Base-by-base conservation (phyloP, 2,888 invertebrate species). In the Conops quadrifasciatus region DNA sequence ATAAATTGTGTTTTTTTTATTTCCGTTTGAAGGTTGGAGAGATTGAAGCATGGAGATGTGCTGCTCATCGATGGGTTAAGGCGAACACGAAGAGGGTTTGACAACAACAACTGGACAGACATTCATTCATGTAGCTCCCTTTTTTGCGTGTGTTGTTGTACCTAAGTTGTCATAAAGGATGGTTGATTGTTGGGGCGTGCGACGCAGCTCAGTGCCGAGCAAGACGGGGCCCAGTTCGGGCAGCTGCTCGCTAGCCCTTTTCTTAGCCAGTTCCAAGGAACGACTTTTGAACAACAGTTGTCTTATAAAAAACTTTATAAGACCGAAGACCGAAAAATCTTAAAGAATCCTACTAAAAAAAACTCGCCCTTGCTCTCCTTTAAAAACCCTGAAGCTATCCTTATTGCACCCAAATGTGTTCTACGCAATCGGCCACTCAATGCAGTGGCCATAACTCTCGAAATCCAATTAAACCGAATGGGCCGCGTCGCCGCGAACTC, bases 361-460 rank as follows among this genome's bases (percentile, higher is more conserved):
- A n/a, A n/a, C n/a, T n/a, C n/a, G n/a, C n/a, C n/a, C n/a, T n/a
- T n/a, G n/a, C n/a, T n/a, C n/a, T n/a, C n/a, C n/a, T n/a, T 24
- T 53, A 24, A 5, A 53, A 19, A 4, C 53, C 0, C 15, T 11
- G 3, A 21, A 53, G 21, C 11, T 53, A 21, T 53, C 53, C 59
- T 45, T 24, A 21, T 58, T 11, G 30, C 26, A 24, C 56, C 13
- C n/a, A 13, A 1, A 13, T 16, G 19, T 16, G 19, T 58, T 16
- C 60, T 36, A 7, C 9, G 36, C 36, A 36, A 36, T n/a, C 19
- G 15, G 66, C 62, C 51, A 60, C 49, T 79, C 78, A 70, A 74
- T 80, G 80, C 73, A 78, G 79, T 79, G 78, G 77, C 78, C 77
- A 80, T 81, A 80, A 82, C 69, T 75, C 74, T 72, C 64, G 74